phyloP scores from a whole-genome alignment of 2,797 vertebrate species.

The Cuculus canorus region DNA sequence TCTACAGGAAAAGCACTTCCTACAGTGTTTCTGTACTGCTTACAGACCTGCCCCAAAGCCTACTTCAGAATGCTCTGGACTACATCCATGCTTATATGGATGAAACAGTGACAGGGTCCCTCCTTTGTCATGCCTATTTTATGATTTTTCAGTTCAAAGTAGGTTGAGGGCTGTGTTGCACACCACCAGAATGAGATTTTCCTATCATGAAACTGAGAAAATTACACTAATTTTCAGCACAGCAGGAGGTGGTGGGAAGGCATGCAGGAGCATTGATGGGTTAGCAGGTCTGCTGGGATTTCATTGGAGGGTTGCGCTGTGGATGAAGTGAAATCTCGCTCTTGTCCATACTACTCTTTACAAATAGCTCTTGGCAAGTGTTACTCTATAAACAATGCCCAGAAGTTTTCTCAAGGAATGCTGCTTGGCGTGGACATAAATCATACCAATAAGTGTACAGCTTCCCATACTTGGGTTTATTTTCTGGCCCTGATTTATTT shows the following conservation, averaged over 20 bases:
- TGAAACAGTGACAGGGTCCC: not conserved
- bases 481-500: not conserved
- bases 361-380: not conserved
- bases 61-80: not conserved
- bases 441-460: not conserved
- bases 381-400: not conserved
- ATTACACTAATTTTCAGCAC: rapidly evolving
- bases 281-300: not conserved
- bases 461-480: not conserved
- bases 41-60: not conserved
- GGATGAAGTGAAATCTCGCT: not conserved
- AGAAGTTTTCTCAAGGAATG: not conserved
- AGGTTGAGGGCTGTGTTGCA: not conserved
- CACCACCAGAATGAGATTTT: not conserved
- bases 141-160: not conserved
- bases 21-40: not conserved
- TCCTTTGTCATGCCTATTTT: not conserved
- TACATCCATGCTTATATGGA: not conserved
- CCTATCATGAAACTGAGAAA: not conserved
- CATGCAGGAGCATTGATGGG: not conserved
- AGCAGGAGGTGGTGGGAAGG: not conserved
- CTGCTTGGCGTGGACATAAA: not conserved
- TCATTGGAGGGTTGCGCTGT: not conserved
- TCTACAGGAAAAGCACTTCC: not conserved
- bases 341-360: not conserved